Percentiles rank a stretch among this genome's conserved stretches.
phyloP scores from a whole-genome alignment of 2,797 vertebrate species.

The Xenopus petersii region DNA sequence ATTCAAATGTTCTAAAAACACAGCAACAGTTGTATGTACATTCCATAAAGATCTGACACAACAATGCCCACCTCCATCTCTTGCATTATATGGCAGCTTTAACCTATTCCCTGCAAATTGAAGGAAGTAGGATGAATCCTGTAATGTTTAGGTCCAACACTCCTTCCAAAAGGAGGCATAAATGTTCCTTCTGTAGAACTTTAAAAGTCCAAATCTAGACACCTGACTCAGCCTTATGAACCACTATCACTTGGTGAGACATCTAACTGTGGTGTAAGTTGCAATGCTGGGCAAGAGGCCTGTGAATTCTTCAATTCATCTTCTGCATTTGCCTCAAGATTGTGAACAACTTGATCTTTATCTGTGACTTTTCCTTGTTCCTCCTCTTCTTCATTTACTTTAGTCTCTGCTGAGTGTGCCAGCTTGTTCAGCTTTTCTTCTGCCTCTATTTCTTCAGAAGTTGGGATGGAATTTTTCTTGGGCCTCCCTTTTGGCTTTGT shows the following conservation, averaged over 20 bases:
- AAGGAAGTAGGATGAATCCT: slow-evolving; percentile 5
- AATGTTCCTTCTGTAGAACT: slow-evolving; percentile 2
- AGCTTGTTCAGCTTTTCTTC: slow-evolving; percentile 81
- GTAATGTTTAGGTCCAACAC: background rate
- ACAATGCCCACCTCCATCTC: slow-evolving; percentile 24
- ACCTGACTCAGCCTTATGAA: slow-evolving; percentile 60
- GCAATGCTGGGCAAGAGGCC: slow-evolving; percentile 33
- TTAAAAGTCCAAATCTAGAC: slow-evolving; percentile 9
- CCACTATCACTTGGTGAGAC: slow-evolving; percentile 39
- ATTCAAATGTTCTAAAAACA: slow-evolving; percentile 33
- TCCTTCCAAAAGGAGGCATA: background rate
- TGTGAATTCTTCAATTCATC: slow-evolving; percentile 7
- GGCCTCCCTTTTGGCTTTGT: slow-evolving; percentile 97
- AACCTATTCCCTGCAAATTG: slow-evolving; percentile 23
- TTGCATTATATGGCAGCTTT: slow-evolving; percentile 26
- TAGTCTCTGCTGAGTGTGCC: slow-evolving; percentile 58
- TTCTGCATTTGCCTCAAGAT: background rate
- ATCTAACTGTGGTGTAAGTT: slow-evolving; percentile 50
- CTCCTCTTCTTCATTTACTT: slow-evolving; percentile 39
- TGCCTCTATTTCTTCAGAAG: slow-evolving; percentile 93
- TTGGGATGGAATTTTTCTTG: slow-evolving; percentile 99
- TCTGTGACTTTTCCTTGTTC: slow-evolving; percentile 32
- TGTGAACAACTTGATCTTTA: slow-evolving; percentile 46
- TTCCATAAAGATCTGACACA: background rate
- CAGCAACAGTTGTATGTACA: slow-evolving; percentile 25